Conservation (phyloP, 2,888 invertebrate genomes). For the Coremacera marginata region DNA sequence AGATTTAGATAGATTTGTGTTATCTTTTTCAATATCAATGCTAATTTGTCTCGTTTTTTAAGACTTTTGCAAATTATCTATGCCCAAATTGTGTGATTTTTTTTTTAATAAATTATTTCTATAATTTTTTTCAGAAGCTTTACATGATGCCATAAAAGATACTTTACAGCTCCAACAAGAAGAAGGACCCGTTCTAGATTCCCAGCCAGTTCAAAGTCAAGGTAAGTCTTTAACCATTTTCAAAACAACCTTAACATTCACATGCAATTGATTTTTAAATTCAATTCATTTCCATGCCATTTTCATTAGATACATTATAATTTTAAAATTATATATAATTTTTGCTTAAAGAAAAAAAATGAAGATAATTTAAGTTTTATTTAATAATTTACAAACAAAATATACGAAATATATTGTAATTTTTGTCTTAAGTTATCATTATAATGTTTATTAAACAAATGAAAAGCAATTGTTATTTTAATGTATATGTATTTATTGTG, state of each 20-base stretch:
- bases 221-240: neutral
- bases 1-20: too few species aligned
- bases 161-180: neutral
- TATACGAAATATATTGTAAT: too few species aligned
- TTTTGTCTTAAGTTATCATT: too few species aligned
- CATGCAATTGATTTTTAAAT: neutral
- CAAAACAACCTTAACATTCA: neutral
- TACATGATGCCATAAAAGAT: conserved; percentile 1
- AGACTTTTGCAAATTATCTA: too few species aligned
- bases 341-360: neutral
- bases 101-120: too few species aligned
- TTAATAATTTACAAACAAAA: neutral
- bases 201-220: neutral
- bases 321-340: neutral
- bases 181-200: neutral
- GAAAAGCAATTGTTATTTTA: too few species aligned
- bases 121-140: conserved; percentile 4
- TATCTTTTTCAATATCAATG: too few species aligned
- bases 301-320: neutral
- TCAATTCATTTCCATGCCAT: neutral
- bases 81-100: too few species aligned
- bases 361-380: neutral
- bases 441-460: too few species aligned
- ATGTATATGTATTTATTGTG: too few species aligned
- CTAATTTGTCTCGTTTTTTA: too few species aligned